Evolutionary conservation across 2,888 invertebrate genomes (phyloP), one percentile per base, ranked within the genome.

Genomic region (Willowsia nigromaculata): DNA sequence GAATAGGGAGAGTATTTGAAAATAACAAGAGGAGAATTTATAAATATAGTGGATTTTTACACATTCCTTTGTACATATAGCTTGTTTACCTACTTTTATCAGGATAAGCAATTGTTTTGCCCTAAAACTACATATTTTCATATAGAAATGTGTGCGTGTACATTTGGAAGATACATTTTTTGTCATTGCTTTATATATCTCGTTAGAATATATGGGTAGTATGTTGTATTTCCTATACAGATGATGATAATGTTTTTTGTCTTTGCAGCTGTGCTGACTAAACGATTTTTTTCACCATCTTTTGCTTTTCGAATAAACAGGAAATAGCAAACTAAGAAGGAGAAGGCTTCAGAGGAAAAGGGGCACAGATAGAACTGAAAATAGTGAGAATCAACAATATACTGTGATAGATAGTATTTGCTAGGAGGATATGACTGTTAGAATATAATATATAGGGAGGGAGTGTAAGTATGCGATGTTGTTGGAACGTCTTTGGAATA

Each of bases 401-500:
- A 9, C 3, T 22, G n/a, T 50, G 22, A 22, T 56, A 18, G 5
- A 56, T 56, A 22, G 56, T 25, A 43, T n/a, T 5, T 50, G 18
- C 50, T n/a, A n/a, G n/a, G n/a, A n/a, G n/a, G n/a, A n/a, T n/a
- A n/a, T n/a, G n/a, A n/a, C n/a, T n/a, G n/a, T n/a, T n/a, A n/a
- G n/a, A n/a, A n/a, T n/a, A n/a, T n/a, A n/a, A n/a, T n/a, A n/a
- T n/a, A n/a, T n/a, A n/a, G n/a, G n/a, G n/a, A n/a, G n/a, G n/a
- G n/a, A 65, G 65, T 33, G 30, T 18, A 50, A 18, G 50, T 25
- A n/a, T 50, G 22, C 30, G 59, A 37, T 27, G 53, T 40, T 56
- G 80, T 80, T 80, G 80, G 56, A 25, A 74, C 74, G 74, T 74
- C 74, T 22, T 7, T 47, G 74, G 74, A 74, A 74, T 74, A 74